A percentile compares a stretch with the other conserved stretches of the same genome.
Evolutionary conservation across 1,140 invertebrate species (phyloP).

Genomic region (Chrysoperla carnea): DNA sequence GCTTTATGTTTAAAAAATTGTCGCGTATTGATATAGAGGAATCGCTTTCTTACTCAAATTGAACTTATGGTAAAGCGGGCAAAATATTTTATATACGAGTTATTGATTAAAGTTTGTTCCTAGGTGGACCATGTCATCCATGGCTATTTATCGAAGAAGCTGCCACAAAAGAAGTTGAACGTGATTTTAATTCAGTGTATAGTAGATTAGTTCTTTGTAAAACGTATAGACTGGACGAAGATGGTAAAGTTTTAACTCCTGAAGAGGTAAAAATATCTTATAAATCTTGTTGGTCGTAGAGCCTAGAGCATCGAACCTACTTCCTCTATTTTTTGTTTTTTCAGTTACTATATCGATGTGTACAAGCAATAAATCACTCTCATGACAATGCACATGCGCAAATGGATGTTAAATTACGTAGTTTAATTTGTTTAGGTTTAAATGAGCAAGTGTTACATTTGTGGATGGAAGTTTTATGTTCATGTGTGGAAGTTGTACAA

Average conservation of each 20-base stretch:
- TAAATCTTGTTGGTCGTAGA: too few relatives aligned
- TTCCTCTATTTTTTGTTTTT: too few relatives aligned
- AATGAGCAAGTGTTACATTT: conserved; percentile 95
- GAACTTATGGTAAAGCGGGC: too few relatives aligned
- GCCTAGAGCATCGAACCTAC: too few relatives aligned
- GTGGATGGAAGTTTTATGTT: conserved; percentile 96
- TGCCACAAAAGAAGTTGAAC: conserved; percentile 87
- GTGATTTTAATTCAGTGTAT: conserved; percentile 96
- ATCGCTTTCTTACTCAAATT: too few relatives aligned
- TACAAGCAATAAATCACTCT: conserved; percentile 87
- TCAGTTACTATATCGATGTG: conserved; percentile 78
- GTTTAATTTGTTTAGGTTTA: conserved; percentile 84
- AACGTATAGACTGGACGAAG: conserved; percentile 96
- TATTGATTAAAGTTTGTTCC: conserved; percentile 9
- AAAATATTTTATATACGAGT: conserved; percentile 1
- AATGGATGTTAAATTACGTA: conserved; percentile 96
- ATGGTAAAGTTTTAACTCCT: conserved; percentile 95
- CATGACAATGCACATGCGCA: conserved; percentile 92
- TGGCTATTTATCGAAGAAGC: conserved; percentile 99
- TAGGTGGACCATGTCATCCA: conserved; percentile 85
- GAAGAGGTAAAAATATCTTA: conserved; percentile 76
- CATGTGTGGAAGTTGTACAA: conserved; percentile 84
- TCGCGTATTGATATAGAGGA: too few relatives aligned
- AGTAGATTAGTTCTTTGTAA: conserved; percentile 93
- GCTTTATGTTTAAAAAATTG: too few relatives aligned